A percentile compares a stretch with the other conserved stretches of the same genome.
These are phyloP conservation scores for Donacobius atricapilla DNA, from an alignment of 2,113 vertebrate species.

Conservation along the genomic window DNA sequence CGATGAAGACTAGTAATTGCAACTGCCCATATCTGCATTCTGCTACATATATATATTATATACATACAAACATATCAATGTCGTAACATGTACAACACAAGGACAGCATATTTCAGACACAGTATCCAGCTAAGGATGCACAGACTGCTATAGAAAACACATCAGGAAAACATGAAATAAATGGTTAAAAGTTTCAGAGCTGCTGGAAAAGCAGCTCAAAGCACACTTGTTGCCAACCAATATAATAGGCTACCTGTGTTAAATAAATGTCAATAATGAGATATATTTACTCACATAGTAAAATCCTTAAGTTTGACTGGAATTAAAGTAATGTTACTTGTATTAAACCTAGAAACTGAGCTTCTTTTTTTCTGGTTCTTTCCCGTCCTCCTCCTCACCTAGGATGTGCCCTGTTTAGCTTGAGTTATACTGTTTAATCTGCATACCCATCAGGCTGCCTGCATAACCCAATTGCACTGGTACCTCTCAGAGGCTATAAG, in stretches of 20 bases:
- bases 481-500: neutral
- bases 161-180: neutral
- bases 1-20: neutral
- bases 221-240: neutral
- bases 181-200: neutral
- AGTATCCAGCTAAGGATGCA: neutral
- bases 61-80: rapidly evolving
- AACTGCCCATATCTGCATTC: neutral
- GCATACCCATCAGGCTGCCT: neutral
- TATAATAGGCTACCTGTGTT: neutral
- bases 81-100: rapidly evolving
- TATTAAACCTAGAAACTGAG: neutral
- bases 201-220: neutral
- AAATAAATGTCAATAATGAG: neutral
- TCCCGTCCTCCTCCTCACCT: rapidly evolving
- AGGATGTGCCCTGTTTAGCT: neutral
- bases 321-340: neutral
- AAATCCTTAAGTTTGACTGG: neutral
- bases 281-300: neutral
- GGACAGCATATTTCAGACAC: neutral
- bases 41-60: neutral
- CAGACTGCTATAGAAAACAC: neutral
- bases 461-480: neutral
- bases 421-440: neutral
- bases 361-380: neutral